phyloP scores from a whole-genome alignment of 2,113 vertebrate genomes.

The Ancistrus triradiatus region DNA sequence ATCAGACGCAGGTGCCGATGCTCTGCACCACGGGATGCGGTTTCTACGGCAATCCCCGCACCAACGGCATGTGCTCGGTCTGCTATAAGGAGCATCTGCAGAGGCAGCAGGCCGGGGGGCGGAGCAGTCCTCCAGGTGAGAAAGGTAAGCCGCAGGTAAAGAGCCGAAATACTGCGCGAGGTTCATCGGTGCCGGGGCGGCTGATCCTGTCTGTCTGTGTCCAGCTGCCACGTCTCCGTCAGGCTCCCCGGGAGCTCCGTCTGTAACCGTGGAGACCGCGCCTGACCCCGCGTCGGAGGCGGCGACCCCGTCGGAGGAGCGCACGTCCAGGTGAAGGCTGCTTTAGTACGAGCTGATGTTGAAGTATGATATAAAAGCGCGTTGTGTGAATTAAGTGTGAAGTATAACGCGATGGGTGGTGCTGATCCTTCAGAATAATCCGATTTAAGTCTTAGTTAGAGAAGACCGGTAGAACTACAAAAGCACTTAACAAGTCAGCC shows the following conservation, averaged over 20 bases:
- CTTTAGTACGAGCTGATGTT: no score
- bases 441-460: no score
- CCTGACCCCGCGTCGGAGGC: constrained; percentile 64
- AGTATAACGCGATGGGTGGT: no score
- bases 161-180: constrained; percentile 6
- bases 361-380: no score
- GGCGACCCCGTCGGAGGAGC: constrained; percentile 68
- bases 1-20: constrained; percentile 87
- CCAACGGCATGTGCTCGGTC: constrained; percentile 87
- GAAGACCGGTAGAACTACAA: no score
- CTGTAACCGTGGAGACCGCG: constrained; percentile 61
- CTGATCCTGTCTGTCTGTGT: constrained; percentile 9
- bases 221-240: constrained; percentile 63
- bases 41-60: constrained; percentile 86
- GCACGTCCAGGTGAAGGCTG: constrained; percentile 64
- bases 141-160: constrained; percentile 61
- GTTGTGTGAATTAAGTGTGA: no score
- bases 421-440: no score
- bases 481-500: no score
- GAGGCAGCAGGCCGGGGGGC: constrained; percentile 81
- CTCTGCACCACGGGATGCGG: constrained; percentile 85
- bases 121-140: constrained; percentile 78
- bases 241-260: constrained; percentile 62
- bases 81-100: constrained; percentile 90
- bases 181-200: constrained; percentile 16